Conservation (phyloP, 2,888 invertebrate species). For the Drosophila pseudotakahashii region DNA sequence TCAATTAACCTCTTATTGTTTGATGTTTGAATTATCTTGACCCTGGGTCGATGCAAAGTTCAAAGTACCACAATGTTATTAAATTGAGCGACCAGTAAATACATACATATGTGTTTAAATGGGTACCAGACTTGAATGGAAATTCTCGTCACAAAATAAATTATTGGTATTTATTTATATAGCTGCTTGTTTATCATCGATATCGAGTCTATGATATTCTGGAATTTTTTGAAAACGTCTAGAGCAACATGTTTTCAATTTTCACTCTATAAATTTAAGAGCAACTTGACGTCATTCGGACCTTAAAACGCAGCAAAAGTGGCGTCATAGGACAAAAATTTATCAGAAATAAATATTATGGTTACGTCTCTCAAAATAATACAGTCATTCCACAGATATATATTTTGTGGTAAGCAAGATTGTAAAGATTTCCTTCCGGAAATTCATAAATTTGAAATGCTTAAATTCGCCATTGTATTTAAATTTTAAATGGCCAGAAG, state of each 20-base stretch:
- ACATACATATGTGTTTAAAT: constrained; percentile 5
- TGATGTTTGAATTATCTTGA: constrained; percentile 30
- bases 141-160: constrained; percentile 13
- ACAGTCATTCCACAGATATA: constrained; percentile 24
- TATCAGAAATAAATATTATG: constrained; percentile 36
- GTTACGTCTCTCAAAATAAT: constrained; percentile 15
- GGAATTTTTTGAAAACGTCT: constrained; percentile 28
- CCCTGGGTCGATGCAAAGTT: constrained; percentile 37
- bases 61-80: constrained; percentile 32
- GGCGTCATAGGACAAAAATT: constrained; percentile 28
- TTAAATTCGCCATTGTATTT: constrained; percentile 36
- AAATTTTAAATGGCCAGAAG: constrained; percentile 12
- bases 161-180: constrained; percentile 9
- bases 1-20: constrained; percentile 46
- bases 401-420: constrained; percentile 27
- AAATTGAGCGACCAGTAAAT: not conserved
- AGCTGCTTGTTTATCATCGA: constrained; percentile 12
- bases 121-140: not conserved
- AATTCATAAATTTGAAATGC: constrained; percentile 36
- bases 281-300: constrained; percentile 43
- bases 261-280: constrained; percentile 31
- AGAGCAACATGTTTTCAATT: constrained; percentile 27
- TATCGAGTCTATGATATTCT: constrained; percentile 10
- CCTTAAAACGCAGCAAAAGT: constrained; percentile 20
- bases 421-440: constrained; percentile 43